Evolutionary conservation across 2,797 vertebrate species (phyloP).

Genomic region (Eleutherodactylus coqui): DNA sequence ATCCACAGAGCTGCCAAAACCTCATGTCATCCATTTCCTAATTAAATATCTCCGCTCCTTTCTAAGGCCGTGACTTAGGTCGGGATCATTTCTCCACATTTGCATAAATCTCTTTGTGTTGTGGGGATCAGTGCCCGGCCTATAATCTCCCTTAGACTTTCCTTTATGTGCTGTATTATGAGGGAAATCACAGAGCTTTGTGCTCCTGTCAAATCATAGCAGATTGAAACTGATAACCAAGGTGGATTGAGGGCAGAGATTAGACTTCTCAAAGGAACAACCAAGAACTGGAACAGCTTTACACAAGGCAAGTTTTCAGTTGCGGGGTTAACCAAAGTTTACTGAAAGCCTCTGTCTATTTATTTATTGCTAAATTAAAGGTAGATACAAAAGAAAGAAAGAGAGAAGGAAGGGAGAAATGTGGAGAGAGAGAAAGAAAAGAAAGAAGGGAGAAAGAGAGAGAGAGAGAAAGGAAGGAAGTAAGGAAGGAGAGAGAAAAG

Average conservation of each 20-base stretch:
- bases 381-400: too few species aligned
- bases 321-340: neutral
- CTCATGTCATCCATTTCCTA: constrained; percentile 51
- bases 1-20: neutral
- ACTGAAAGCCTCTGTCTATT: neutral
- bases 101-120: constrained; percentile 64
- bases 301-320: too few species aligned
- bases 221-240: constrained; percentile 24
- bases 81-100: constrained; percentile 69
- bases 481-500: too few species aligned
- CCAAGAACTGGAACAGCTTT: too few species aligned
- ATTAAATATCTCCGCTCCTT: constrained; percentile 62
- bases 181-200: neutral
- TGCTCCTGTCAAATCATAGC: constrained; percentile 32
- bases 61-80: neutral
- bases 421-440: too few species aligned
- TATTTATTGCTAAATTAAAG: too few species aligned
- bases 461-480: too few species aligned
- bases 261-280: neutral
- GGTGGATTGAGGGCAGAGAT: neutral
- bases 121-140: constrained; percentile 52
- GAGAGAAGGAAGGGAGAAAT: too few species aligned
- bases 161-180: constrained; percentile 10
- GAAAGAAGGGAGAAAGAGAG: too few species aligned
- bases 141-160: neutral